Evolutionary conservation across 2,888 invertebrate species (phyloP).

Genomic region (Acanthopleura granulata): DNA sequence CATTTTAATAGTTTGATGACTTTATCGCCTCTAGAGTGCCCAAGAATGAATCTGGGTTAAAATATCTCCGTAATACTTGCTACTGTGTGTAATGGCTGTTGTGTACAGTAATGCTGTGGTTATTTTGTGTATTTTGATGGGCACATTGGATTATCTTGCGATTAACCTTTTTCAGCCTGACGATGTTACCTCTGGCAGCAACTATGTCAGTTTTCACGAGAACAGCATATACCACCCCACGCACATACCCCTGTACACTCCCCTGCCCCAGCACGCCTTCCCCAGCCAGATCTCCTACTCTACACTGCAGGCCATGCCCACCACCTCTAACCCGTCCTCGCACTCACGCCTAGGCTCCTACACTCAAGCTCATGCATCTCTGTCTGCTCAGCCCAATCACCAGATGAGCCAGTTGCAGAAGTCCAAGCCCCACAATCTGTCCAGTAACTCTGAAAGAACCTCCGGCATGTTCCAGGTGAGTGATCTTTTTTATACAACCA

Average conservation of each 20-base stretch:
- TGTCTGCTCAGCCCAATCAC: slow-evolving; percentile 51
- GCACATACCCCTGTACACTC: neutral
- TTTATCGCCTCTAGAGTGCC: too few relatives aligned
- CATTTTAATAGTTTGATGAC: too few relatives aligned
- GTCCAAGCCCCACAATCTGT: slow-evolving; percentile 42
- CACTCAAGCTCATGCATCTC: slow-evolving; percentile 41
- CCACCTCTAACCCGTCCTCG: slow-evolving; percentile 36
- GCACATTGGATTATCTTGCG: too few relatives aligned
- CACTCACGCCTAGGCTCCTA: slow-evolving; percentile 35
- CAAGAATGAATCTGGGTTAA: too few relatives aligned
- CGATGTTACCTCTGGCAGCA: neutral
- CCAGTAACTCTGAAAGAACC: neutral
- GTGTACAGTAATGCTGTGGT: too few relatives aligned
- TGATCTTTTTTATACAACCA: neutral
- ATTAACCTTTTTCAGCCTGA: slow-evolving; percentile 1
- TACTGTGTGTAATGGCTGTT: too few relatives aligned
- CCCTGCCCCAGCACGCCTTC: neutral
- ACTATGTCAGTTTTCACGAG: neutral
- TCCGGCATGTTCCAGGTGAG: slow-evolving; percentile 7
- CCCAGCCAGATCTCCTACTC: neutral
- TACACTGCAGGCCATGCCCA: neutral
- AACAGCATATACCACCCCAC: neutral
- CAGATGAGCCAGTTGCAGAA: slow-evolving; percentile 46
- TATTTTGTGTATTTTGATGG: too few relatives aligned
- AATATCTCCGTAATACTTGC: too few relatives aligned